Percentiles rank a stretch among this genome's conserved stretches.
Conservation (phyloP, 1,140 invertebrate species). For the Epicauta chinensis region DNA sequence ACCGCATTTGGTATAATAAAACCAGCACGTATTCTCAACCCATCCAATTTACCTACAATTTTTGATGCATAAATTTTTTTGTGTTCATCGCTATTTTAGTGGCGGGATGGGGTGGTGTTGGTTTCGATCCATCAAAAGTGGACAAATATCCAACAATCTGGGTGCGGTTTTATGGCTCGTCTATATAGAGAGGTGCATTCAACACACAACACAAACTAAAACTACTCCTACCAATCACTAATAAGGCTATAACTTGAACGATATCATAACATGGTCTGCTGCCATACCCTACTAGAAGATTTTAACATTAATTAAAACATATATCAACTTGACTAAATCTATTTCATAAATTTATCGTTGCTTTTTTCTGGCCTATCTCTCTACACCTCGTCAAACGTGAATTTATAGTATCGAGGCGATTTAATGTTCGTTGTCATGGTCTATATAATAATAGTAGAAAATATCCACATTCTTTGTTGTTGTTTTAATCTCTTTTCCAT, state of each 20-base stretch:
- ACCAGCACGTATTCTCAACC: too few relatives aligned
- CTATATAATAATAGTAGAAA: too few relatives aligned
- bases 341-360: constrained; percentile 10
- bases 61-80: too few relatives aligned
- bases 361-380: not conserved
- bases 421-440: too few relatives aligned
- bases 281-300: constrained; percentile 16
- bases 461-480: too few relatives aligned
- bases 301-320: constrained; percentile 21
- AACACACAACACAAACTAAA: constrained; percentile 10
- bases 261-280: constrained; percentile 20
- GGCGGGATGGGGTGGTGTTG: not conserved
- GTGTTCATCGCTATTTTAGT: too few relatives aligned
- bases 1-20: too few relatives aligned
- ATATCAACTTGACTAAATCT: constrained; percentile 11
- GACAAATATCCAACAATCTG: constrained; percentile 14
- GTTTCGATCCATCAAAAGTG: constrained; percentile 22
- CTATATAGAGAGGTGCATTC: constrained; percentile 11
- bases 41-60: too few relatives aligned
- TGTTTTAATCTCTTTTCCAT: too few relatives aligned
- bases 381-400: constrained; percentile 1
- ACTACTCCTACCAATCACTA: constrained; percentile 18
- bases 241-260: constrained; percentile 21
- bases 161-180: constrained; percentile 25
- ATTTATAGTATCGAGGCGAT: constrained; percentile 7